Evolutionary conservation across 2,113 vertebrate genomes (phyloP).

Genomic region (Leucopsar rothschildi): DNA sequence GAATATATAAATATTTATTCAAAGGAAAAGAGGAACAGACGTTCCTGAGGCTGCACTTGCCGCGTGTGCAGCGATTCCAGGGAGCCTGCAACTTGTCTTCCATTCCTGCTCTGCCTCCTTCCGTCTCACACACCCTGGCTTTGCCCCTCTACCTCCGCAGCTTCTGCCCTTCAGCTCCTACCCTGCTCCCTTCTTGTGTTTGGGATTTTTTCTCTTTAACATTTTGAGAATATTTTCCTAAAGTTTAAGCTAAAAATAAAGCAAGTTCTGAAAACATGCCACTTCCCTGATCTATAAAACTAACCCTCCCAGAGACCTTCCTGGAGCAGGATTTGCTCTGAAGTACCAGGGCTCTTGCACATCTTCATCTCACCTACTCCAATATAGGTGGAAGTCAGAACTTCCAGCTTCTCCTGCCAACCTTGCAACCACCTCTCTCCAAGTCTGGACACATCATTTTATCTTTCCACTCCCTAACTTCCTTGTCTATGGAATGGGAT

Average conservation of each 20-base stretch:
- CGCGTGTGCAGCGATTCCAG: background rate
- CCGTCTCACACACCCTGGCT: background rate
- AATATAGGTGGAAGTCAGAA: rapidly evolving
- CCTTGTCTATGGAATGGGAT: background rate
- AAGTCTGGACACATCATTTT: background rate
- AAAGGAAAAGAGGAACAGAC: conserved; percentile 73
- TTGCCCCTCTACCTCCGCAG: background rate
- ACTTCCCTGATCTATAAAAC: background rate
- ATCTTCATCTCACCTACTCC: background rate
- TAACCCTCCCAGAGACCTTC: background rate
- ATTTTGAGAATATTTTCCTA: background rate
- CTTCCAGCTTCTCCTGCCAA: background rate
- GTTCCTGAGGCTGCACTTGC: conserved; percentile 67
- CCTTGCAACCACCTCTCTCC: background rate
- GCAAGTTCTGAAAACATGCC: background rate
- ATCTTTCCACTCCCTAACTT: background rate
- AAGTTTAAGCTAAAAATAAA: background rate
- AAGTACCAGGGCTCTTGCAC: background rate
- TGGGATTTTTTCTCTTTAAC: background rate
- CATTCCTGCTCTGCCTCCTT: conserved; percentile 1
- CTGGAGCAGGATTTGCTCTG: background rate
- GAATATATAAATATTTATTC: conserved; percentile 80
- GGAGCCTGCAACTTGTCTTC: conserved; percentile 66
- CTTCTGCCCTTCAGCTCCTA: conserved; percentile 28
- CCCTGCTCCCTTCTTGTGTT: background rate